Evolutionary conservation across 1,140 invertebrate species (phyloP).

Genomic region (Drosophila willistoni): DNA sequence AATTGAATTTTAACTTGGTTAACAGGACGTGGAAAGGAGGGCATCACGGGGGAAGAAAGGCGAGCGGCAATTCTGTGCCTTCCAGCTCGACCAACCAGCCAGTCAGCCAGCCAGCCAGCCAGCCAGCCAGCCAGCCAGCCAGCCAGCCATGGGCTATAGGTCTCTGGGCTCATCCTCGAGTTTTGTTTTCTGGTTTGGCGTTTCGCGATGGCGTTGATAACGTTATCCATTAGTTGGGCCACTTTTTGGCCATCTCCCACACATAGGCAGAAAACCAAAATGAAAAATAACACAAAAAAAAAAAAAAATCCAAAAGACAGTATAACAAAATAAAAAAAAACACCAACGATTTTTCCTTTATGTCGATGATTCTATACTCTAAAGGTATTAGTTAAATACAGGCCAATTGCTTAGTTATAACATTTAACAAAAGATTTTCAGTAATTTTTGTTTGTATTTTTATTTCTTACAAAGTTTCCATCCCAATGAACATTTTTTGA

Average conservation of each 20-base stretch:
- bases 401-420: too few relatives aligned
- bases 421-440: too few relatives aligned
- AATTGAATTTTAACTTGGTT: slow-evolving; percentile 76
- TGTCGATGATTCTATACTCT: too few relatives aligned
- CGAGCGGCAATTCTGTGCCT: background rate
- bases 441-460: too few relatives aligned
- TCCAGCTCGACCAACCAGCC: too few relatives aligned
- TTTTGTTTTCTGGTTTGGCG: slow-evolving; percentile 29
- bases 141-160: slow-evolving; percentile 49
- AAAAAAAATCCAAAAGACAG: background rate
- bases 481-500: too few relatives aligned
- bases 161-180: slow-evolving; percentile 35
- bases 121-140: slow-evolving; percentile 37
- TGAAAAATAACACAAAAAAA: background rate
- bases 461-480: too few relatives aligned
- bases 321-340: too few relatives aligned
- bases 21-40: slow-evolving; percentile 34
- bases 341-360: too few relatives aligned
- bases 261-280: slow-evolving; percentile 35
- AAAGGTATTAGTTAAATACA: too few relatives aligned
- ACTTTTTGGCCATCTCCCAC: slow-evolving; percentile 33
- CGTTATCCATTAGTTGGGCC: slow-evolving; percentile 67
- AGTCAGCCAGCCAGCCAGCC: slow-evolving; percentile 24
- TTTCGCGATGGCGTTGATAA: slow-evolving; percentile 68
- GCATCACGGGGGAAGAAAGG: background rate